Base-by-base conservation (phyloP, 2,113 vertebrate species). In the Bufo gargarizans region DNA sequence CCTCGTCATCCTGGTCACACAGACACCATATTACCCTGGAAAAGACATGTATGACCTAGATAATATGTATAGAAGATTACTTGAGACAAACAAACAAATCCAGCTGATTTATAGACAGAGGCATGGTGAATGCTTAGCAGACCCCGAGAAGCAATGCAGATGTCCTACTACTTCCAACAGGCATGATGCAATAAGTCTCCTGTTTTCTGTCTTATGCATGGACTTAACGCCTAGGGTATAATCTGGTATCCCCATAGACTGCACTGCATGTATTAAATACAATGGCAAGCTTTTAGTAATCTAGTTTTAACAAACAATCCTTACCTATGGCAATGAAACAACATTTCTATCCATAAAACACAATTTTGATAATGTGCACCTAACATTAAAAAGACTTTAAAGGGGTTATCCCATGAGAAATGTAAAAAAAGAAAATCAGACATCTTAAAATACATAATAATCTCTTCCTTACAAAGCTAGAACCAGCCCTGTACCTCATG, bases 41-140 rank as follows among this genome's bases (percentile, higher is more conserved):
- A 56, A 20, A 77, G 45, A 19, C 63, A 86, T 33, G 63, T 55
- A 86, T 84, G 63, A 84, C 61, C 82, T 84, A 84, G 45, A 71
- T 84, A 84, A 84, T 84, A 84, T 84, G 82, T 71, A 84, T 84
- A 55, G 82, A 71, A 69, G 63, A 84, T 84, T 84, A 84, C 47
- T 49, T 55, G 50, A 63, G 63, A 67, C 65, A 69, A 80, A 71
- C n/a, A 67, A 33, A 16, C 33, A 84, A 84, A 84, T 84, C 82
- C 63, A 8, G 56, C 63, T 71, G 47, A 84, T 84, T 65, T 84
- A 55, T 17, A 84, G 61, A 22, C 47, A 12, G 45, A 67, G 20
- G 47, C 81, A 53, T 55, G 33, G 63, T 33, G 50, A 71, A 69
- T 71, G 49, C 45, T 55, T 22, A 6, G 47, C 22, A 61, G 17